phyloP scores from a whole-genome alignment of 2,888 invertebrate species.

The Perdita meconis region DNA sequence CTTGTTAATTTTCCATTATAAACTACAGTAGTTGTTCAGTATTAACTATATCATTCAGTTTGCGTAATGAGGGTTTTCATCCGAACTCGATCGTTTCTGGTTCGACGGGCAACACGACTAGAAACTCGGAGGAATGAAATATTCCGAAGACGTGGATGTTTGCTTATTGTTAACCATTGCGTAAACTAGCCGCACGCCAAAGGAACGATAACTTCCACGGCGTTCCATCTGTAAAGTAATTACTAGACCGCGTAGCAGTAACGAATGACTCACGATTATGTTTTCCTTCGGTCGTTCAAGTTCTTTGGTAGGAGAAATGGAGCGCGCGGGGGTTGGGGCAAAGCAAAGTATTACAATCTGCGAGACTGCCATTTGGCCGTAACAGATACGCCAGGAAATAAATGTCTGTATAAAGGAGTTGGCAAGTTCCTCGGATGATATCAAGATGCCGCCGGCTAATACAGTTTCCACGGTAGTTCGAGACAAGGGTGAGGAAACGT shows the following conservation, averaged over 20 bases:
- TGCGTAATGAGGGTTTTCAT: no score
- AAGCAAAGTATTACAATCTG: conserved; percentile 79
- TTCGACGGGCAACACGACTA: no score
- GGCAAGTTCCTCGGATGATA: conserved; percentile 80
- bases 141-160: no score
- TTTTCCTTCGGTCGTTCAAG: conserved; percentile 63
- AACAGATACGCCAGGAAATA: conserved; percentile 79
- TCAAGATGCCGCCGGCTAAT: conserved; percentile 80
- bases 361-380: conserved; percentile 77
- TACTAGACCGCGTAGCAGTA: conserved; percentile 67
- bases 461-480: conserved; percentile 65
- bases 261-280: conserved; percentile 77
- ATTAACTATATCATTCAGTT: no score
- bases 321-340: conserved; percentile 35
- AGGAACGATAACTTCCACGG: conserved; percentile 3
- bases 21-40: no score
- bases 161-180: conserved; percentile 13
- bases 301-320: conserved; percentile 44
- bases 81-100: no score
- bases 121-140: no score
- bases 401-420: conserved; percentile 81
- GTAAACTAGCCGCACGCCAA: background rate
- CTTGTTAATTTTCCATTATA: no score
- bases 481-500: conserved; percentile 62
- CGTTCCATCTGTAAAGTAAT: conserved; percentile 61